Percentiles rank a stretch among this genome's conserved stretches.
Conservation (phyloP, 2,113 vertebrate species). For the Atherinomorus stipes region DNA sequence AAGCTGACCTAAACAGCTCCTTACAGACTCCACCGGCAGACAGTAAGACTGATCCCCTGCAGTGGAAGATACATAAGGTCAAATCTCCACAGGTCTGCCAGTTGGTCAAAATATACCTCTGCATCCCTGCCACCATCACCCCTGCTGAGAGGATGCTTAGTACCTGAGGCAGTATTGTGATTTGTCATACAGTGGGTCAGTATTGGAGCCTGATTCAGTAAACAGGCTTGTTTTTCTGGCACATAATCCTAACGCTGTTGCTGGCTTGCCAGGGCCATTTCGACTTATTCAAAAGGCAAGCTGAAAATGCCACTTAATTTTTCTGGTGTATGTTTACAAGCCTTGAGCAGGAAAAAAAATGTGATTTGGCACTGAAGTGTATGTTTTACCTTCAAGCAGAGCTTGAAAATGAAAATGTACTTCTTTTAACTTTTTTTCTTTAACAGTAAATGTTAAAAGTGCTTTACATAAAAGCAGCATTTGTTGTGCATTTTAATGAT, state of each 20-base stretch:
- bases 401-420: slow-evolving; percentile 12
- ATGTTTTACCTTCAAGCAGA: slow-evolving; percentile 20
- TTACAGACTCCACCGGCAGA: slow-evolving; percentile 49
- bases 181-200: slow-evolving; percentile 60
- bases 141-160: slow-evolving; percentile 66
- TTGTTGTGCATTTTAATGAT: not conserved
- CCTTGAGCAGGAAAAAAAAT: not conserved
- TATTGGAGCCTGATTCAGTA: slow-evolving; percentile 27
- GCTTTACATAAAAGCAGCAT: slow-evolving; percentile 5
- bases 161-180: slow-evolving; percentile 63
- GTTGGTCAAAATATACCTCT: slow-evolving; percentile 56
- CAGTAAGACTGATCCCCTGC: slow-evolving; percentile 55
- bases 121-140: slow-evolving; percentile 51
- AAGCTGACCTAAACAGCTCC: slow-evolving; percentile 53
- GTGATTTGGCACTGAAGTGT: slow-evolving; percentile 5
- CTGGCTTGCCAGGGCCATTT: slow-evolving; percentile 26
- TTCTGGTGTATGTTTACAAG: slow-evolving; percentile 17
- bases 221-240: slow-evolving; percentile 49
- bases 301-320: slow-evolving; percentile 32
- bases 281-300: slow-evolving; percentile 34
- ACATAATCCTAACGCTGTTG: slow-evolving; percentile 22
- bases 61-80: slow-evolving; percentile 60
- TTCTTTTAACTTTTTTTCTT: not conserved
- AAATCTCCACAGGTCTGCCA: slow-evolving; percentile 57
- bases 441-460: slow-evolving; percentile 25